phyloP scores from a whole-genome alignment of 2,113 vertebrate species.

The Brachypteracias leptosomus region DNA sequence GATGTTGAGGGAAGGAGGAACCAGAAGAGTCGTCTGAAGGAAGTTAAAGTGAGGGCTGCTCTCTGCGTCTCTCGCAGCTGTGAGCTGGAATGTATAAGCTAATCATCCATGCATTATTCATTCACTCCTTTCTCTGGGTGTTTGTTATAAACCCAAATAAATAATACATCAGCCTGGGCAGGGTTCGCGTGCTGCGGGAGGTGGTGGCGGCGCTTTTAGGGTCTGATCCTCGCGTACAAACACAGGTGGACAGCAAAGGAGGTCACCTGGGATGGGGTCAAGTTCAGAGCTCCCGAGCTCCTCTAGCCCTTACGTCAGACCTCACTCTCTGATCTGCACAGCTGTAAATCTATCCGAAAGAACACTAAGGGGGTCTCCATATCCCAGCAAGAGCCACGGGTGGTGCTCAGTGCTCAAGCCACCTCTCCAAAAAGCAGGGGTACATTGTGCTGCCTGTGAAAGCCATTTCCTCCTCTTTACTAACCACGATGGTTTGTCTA shows the following conservation, averaged over 20 bases:
- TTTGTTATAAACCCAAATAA: slow-evolving; percentile 42
- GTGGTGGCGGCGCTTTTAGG: not conserved
- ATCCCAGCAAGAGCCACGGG: not conserved
- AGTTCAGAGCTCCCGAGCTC: not conserved
- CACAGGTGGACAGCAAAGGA: not conserved
- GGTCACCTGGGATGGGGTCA: not conserved
- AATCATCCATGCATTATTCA: slow-evolving; percentile 30
- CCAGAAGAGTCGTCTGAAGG: not conserved
- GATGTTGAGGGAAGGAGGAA: not conserved
- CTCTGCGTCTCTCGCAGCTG: not conserved
- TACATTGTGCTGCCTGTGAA: not conserved
- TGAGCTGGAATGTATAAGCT: not conserved
- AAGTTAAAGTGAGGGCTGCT: not conserved
- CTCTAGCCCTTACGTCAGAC: fast-evolving
- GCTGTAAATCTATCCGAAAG: not conserved
- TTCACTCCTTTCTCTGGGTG: not conserved
- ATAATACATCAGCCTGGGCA: slow-evolving; percentile 17
- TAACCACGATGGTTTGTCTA: slow-evolving; percentile 3
- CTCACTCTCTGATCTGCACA: not conserved
- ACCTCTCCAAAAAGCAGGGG: not conserved
- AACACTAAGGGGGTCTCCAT: not conserved
- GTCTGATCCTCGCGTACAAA: not conserved
- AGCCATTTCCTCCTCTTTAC: slow-evolving; percentile 31
- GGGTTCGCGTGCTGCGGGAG: not conserved
- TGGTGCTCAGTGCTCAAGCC: not conserved